These are phyloP conservation scores for Tetanocera ferruginea DNA, from an alignment of 2,888 invertebrate genomes.

Conservation along the genomic window DNA sequence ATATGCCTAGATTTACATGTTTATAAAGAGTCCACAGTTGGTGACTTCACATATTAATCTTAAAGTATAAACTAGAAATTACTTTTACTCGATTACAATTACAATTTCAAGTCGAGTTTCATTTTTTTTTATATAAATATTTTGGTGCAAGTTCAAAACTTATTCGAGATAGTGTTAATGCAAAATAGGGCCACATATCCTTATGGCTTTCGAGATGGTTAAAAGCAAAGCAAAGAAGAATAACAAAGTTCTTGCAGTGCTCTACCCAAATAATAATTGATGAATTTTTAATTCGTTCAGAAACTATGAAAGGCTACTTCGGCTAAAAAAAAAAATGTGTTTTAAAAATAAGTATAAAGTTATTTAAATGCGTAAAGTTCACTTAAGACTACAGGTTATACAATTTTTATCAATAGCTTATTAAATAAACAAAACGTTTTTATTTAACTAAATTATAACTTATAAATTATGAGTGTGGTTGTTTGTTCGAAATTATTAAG, in stretches of 20 bases:
- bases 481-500: constrained; percentile 1
- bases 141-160: background rate
- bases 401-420: background rate
- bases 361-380: constrained; percentile 14
- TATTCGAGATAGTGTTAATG: constrained; percentile 10
- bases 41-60: background rate
- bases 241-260: background rate
- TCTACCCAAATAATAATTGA: background rate
- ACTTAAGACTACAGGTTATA: background rate
- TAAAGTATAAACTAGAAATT: constrained; percentile 1
- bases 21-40: background rate
- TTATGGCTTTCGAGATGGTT: background rate
- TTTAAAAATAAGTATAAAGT: background rate
- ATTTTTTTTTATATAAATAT: background rate
- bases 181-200: background rate
- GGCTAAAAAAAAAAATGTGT: background rate
- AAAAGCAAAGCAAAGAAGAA: background rate
- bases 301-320: background rate
- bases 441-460: background rate
- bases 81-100: background rate
- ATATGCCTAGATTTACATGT: background rate
- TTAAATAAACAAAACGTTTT: background rate
- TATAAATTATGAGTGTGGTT: background rate
- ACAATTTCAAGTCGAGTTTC: background rate
- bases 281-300: constrained; percentile 11